phyloP scores from a whole-genome alignment of 2,113 vertebrate species.

The Gymnarchus niloticus region DNA sequence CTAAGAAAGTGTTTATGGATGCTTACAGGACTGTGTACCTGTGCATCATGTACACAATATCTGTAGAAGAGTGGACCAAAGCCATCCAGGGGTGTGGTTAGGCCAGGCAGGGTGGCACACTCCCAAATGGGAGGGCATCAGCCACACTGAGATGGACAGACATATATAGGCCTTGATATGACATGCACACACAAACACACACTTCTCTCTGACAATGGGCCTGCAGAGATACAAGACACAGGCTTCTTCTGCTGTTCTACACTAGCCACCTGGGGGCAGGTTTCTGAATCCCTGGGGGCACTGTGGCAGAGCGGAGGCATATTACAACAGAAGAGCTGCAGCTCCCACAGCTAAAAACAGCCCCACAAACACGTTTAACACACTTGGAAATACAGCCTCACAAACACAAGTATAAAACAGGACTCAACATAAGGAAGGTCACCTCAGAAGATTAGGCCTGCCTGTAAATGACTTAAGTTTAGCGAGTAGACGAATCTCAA shows the following conservation, averaged over 20 bases:
- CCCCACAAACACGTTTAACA: neutral
- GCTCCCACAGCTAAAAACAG: neutral
- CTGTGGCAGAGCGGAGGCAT: neutral
- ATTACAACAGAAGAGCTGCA: neutral
- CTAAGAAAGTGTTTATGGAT: no score
- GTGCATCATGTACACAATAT: no score
- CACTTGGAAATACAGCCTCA: neutral
- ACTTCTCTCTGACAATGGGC: neutral
- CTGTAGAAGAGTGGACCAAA: no score
- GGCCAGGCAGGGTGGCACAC: no score
- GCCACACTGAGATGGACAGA: neutral
- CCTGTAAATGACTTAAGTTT: slow-evolving; percentile 20
- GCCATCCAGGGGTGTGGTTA: no score
- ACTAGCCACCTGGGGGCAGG: neutral
- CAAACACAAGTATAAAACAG: neutral
- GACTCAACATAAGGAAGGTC: slow-evolving; percentile 16
- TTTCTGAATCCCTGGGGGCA: neutral
- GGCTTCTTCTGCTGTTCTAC: neutral
- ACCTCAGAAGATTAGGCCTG: slow-evolving; percentile 21
- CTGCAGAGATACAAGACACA: neutral
- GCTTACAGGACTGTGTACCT: no score
- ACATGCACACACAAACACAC: neutral
- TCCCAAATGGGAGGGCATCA: neutral
- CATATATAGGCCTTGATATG: neutral
- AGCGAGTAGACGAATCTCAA: neutral